A percentile compares a stretch with the other conserved stretches of the same genome.
These are phyloP conservation scores for western clawed frog (Xenopus tropicalis) DNA, from an alignment of 2,113 vertebrate species.

Conservation along the genomic window UCB_Xtro_10.0 CM004452.2:24561001-24561500, in stretches of 20 bases:
- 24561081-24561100: conserved; percentile 24
- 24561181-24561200: conserved; percentile 41
- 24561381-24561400: too few relatives aligned
- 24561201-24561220: conserved; percentile 8
- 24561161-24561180: conserved; percentile 35
- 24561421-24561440: too few relatives aligned
- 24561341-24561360: conserved; percentile 26
- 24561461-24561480: too few relatives aligned
- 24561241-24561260: conserved; percentile 15
- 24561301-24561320: neutral
- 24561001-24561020: conserved; percentile 15
- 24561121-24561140: conserved; percentile 26
- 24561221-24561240: conserved; percentile 14
- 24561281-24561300: conserved; percentile 31
- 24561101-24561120: conserved; percentile 8
- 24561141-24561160: conserved; percentile 28
- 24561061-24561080: conserved; percentile 34
- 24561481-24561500: too few relatives aligned
- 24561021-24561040: conserved; percentile 5
- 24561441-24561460: too few relatives aligned
- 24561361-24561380: neutral
- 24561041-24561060: conserved; percentile 28
- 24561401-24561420: too few relatives aligned
- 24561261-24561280: conserved; percentile 20
- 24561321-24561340: neutral